These are phyloP conservation scores for Okapia johnstoni DNA, from an alignment of 2,113 vertebrate species.

Conservation along the genomic window DNA sequence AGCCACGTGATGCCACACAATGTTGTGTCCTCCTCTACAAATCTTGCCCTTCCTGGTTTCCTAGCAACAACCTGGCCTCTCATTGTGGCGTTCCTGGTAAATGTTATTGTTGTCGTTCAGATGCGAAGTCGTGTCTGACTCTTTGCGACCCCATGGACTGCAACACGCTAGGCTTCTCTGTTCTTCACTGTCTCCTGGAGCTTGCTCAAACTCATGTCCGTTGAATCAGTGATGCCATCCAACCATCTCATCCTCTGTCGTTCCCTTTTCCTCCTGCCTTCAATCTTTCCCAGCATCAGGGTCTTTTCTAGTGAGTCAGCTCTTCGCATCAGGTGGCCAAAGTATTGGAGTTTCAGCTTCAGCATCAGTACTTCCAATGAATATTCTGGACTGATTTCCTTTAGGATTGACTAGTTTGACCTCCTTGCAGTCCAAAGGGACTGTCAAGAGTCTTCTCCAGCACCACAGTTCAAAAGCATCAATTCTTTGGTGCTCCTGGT, in stretches of 20 bases:
- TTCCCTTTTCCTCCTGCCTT: background rate
- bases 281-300: background rate
- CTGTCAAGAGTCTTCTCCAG: background rate
- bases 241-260: background rate
- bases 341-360: background rate
- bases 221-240: background rate
- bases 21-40: background rate
- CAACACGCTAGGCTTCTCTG: background rate
- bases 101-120: background rate
- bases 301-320: background rate
- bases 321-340: background rate
- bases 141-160: background rate
- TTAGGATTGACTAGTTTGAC: background rate
- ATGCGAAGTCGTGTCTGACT: background rate
- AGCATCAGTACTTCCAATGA: background rate
- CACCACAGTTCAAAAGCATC: background rate
- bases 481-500: background rate
- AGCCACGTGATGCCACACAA: background rate
- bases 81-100: background rate
- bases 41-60: background rate
- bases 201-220: background rate
- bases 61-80: background rate
- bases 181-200: background rate
- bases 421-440: background rate
- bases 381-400: background rate